Percentiles rank a stretch among this genome's conserved stretches.
These are phyloP conservation scores for Fukomys damarensis DNA, from an alignment of 2,113 vertebrate genomes.

Conservation along the genomic window DNA sequence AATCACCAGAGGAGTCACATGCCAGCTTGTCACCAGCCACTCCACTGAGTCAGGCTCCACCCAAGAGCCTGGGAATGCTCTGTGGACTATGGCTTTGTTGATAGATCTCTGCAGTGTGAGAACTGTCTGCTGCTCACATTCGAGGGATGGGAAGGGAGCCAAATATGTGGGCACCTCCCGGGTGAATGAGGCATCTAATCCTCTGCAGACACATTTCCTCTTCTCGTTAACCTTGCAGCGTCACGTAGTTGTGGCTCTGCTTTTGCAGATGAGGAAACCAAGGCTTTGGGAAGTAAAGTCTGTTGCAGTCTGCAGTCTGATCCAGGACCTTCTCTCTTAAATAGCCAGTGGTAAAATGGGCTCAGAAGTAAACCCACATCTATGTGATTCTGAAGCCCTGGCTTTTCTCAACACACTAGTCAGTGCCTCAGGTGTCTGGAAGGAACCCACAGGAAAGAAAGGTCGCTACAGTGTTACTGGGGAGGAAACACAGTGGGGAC, in stretches of 20 bases:
- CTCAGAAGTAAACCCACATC: neutral
- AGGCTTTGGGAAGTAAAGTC: neutral
- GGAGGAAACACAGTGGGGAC: neutral
- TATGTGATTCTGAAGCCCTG: neutral
- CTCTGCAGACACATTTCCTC: neutral
- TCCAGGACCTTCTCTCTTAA: neutral
- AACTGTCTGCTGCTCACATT: neutral
- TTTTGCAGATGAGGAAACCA: neutral
- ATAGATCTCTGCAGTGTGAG: neutral
- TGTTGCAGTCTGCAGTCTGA: neutral
- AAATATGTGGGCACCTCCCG: neutral
- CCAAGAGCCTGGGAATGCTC: neutral
- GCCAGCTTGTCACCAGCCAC: neutral
- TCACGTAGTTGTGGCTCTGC: neutral
- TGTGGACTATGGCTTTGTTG: neutral
- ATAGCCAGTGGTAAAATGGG: neutral
- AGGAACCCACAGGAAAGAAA: neutral
- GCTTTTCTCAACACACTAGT: fast-evolving
- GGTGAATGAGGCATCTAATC: fast-evolving
- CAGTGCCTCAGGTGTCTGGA: neutral
- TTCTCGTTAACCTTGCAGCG: fast-evolving
- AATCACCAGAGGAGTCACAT: neutral
- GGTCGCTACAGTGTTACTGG: fast-evolving
- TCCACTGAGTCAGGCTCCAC: neutral
- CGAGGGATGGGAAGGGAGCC: neutral